phyloP scores from a whole-genome alignment of 2,113 vertebrate species.

The Saguinus imperator region DNA sequence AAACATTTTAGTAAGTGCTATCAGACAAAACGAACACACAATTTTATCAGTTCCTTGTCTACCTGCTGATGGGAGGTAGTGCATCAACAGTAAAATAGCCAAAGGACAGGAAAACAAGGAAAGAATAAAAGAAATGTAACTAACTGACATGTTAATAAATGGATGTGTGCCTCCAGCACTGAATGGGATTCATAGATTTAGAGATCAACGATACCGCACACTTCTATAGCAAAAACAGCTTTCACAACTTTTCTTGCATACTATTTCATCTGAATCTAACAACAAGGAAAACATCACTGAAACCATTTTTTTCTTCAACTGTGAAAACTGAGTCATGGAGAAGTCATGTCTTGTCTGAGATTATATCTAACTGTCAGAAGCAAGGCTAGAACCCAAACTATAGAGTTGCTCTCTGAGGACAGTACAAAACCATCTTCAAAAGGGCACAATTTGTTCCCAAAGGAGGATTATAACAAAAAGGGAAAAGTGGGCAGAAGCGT shows the following conservation, averaged over 20 bases:
- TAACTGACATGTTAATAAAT: neutral
- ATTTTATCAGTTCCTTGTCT: constrained; percentile 16
- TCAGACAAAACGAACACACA: constrained; percentile 21
- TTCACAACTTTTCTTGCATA: neutral
- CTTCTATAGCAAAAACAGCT: neutral
- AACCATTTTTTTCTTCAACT: neutral
- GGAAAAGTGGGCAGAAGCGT: neutral
- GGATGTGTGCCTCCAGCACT: neutral
- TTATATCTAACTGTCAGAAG: neutral
- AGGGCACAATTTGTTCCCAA: neutral
- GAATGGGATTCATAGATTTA: constrained; percentile 17
- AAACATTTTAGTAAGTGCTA: constrained; percentile 19
- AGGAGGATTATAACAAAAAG: neutral
- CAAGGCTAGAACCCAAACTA: neutral
- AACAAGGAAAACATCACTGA: neutral
- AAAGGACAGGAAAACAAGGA: neutral
- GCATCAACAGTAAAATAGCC: neutral
- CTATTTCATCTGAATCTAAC: neutral
- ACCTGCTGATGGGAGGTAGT: neutral
- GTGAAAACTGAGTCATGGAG: constrained; percentile 13
- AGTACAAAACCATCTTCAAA: neutral
- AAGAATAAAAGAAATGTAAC: constrained; percentile 13
- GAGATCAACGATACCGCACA: neutral
- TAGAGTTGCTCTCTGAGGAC: neutral
- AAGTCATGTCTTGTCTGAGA: neutral